A percentile compares a stretch with the other conserved stretches of the same genome.
Conservation (phyloP, 2,888 invertebrate genomes). For the Sinopyrophorus schimmeli region DNA sequence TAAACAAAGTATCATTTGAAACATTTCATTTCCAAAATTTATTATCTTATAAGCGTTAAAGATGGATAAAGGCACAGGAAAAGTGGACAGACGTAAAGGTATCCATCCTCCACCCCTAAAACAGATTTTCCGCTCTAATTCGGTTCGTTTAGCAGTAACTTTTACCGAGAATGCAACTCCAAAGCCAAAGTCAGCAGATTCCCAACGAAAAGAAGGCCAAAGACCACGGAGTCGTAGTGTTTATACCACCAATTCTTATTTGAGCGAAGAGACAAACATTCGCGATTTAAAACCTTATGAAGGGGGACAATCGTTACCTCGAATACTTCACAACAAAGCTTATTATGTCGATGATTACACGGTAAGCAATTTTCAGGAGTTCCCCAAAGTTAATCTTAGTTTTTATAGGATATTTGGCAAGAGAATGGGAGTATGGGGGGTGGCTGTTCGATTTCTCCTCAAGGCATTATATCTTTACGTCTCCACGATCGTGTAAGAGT, state of each 20-base stretch:
- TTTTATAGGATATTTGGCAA: constrained; percentile 37
- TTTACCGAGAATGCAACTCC: constrained; percentile 44
- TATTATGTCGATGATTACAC: constrained; percentile 60
- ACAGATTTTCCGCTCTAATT: too few relatives aligned
- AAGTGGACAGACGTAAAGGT: too few relatives aligned
- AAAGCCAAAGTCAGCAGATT: constrained; percentile 42
- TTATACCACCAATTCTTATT: constrained; percentile 69
- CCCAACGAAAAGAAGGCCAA: constrained; percentile 50
- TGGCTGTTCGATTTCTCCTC: constrained; percentile 71
- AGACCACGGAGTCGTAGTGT: constrained; percentile 66
- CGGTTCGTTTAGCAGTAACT: too few relatives aligned
- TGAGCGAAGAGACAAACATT: constrained; percentile 63
- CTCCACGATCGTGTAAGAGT: constrained; percentile 79
- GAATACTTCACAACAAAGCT: constrained; percentile 63
- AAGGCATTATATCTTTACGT: constrained; percentile 80
- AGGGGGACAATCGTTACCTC: constrained; percentile 61
- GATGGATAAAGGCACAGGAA: too few relatives aligned
- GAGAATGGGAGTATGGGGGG: constrained; percentile 59
- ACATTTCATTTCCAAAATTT: too few relatives aligned
- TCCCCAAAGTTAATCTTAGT: constrained; percentile 11
- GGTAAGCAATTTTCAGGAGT: constrained; percentile 40
- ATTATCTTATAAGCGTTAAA: too few relatives aligned
- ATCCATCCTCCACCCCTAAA: too few relatives aligned
- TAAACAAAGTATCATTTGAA: too few relatives aligned
- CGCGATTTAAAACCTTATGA: constrained; percentile 62